These are phyloP conservation scores for Stomorhina lunata DNA, from an alignment of 2,888 invertebrate species.

Conservation along the genomic window DNA sequence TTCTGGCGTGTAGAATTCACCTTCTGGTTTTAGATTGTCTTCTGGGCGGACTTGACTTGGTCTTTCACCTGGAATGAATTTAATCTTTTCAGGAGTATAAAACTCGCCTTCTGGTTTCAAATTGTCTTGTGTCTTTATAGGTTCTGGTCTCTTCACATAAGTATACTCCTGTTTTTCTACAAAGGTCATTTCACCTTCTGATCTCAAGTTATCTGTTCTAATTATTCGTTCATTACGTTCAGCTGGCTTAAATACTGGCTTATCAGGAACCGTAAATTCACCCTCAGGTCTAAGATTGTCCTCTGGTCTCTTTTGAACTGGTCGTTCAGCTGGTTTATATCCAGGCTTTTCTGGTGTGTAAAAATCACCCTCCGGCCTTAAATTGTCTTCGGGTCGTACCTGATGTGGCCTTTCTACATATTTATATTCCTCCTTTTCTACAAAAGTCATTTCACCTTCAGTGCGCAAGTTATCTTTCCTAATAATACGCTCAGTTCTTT, in stretches of 20 bases:
- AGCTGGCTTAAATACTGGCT: constrained; percentile 51
- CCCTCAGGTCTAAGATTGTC: constrained; percentile 83
- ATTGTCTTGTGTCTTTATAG: constrained; percentile 78
- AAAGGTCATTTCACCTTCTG: constrained; percentile 82
- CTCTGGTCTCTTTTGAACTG: constrained; percentile 81
- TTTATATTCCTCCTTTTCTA: constrained; percentile 71
- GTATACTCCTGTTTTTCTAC: constrained; percentile 79
- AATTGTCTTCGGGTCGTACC: constrained; percentile 81
- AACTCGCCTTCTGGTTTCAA: constrained; percentile 81
- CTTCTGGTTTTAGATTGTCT: constrained; percentile 81
- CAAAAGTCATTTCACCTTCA: constrained; percentile 80
- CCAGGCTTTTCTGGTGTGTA: constrained; percentile 80
- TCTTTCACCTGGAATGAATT: constrained; percentile 80
- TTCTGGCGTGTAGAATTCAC: constrained; percentile 81
- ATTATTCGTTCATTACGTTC: constrained; percentile 78
- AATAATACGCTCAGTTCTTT: constrained; percentile 78
- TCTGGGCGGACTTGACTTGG: constrained; percentile 78
- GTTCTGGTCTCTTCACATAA: constrained; percentile 80
- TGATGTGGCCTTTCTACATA: constrained; percentile 79
- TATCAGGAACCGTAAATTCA: constrained; percentile 80
- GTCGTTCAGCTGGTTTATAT: constrained; percentile 80
- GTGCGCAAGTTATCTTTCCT: constrained; percentile 81
- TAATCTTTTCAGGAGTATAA: constrained; percentile 76
- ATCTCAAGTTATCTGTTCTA: constrained; percentile 81
- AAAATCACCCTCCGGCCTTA: constrained; percentile 82